phyloP scores from a whole-genome alignment of 2,888 invertebrate species.

The Nebria brevicollis region DNA sequence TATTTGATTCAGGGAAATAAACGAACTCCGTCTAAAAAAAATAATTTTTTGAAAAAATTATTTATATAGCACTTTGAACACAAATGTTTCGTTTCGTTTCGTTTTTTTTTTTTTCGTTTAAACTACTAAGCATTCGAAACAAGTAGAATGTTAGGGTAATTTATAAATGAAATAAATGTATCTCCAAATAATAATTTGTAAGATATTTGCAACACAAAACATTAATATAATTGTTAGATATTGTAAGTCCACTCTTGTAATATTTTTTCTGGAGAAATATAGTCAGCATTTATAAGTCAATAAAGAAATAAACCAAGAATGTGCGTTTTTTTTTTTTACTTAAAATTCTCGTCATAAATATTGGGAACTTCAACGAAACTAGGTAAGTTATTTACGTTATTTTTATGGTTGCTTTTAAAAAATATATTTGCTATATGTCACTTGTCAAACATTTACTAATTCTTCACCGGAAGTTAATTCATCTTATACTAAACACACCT shows the following conservation, averaged over 20 bases:
- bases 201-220: not conserved
- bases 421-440: not conserved
- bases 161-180: not conserved
- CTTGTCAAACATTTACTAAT: no score
- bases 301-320: not conserved
- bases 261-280: not conserved
- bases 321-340: not conserved
- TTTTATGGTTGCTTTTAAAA: not conserved
- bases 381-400: not conserved
- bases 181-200: not conserved
- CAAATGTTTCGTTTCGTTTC: not conserved
- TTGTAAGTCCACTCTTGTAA: not conserved
- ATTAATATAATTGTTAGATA: not conserved
- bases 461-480: no score
- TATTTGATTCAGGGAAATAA: not conserved
- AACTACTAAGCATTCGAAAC: not conserved
- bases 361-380: not conserved
- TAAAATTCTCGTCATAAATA: not conserved
- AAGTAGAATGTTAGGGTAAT: not conserved
- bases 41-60: not conserved
- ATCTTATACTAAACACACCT: no score
- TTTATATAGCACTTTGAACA: not conserved
- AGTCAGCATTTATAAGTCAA: slow-evolving; percentile 1
- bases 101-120: not conserved
- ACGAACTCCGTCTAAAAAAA: not conserved